phyloP scores from a whole-genome alignment of 2,888 invertebrate genomes.

The Gonocerus acuteangulatus region DNA sequence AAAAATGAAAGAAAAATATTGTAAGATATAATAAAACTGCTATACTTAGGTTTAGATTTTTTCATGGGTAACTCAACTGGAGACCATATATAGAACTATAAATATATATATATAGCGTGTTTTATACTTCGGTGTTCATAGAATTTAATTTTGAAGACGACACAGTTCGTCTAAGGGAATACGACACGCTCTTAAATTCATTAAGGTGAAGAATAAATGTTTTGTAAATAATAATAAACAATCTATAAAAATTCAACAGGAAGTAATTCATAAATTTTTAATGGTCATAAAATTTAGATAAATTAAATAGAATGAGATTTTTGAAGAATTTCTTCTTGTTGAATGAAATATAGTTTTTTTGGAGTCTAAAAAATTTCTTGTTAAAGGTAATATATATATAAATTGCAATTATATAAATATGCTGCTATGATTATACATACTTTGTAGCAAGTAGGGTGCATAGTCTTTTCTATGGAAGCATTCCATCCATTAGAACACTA shows the following conservation, averaged over 20 bases:
- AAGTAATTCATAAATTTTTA: neutral
- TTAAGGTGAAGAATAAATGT: neutral
- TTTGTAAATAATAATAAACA: neutral
- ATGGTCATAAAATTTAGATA: neutral
- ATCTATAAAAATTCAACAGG: neutral
- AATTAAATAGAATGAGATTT: neutral
- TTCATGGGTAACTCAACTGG: too few relatives aligned
- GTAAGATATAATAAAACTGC: too few relatives aligned
- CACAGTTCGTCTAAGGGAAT: constrained; percentile 1
- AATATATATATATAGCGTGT: too few relatives aligned
- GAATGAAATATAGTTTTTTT: neutral
- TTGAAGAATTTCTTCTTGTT: neutral
- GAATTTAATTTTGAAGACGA: too few relatives aligned
- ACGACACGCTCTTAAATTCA: constrained; percentile 12
- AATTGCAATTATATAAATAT: neutral
- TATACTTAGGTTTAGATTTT: too few relatives aligned
- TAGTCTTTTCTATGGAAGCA: constrained; percentile 14
- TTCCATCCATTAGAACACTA: constrained; percentile 17
- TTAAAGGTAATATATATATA: too few relatives aligned
- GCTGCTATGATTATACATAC: constrained; percentile 3
- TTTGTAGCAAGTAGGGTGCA: constrained; percentile 12
- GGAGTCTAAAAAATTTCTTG: neutral
- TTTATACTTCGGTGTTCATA: too few relatives aligned
- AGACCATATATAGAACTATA: too few relatives aligned
- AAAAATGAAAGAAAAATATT: too few relatives aligned